Evolutionary conservation across 53 echinoderm and acorn worm species (phyloP), one percentile per base, ranked within the genome.

Genomic region (Hippasteria phrygiana): DNA sequence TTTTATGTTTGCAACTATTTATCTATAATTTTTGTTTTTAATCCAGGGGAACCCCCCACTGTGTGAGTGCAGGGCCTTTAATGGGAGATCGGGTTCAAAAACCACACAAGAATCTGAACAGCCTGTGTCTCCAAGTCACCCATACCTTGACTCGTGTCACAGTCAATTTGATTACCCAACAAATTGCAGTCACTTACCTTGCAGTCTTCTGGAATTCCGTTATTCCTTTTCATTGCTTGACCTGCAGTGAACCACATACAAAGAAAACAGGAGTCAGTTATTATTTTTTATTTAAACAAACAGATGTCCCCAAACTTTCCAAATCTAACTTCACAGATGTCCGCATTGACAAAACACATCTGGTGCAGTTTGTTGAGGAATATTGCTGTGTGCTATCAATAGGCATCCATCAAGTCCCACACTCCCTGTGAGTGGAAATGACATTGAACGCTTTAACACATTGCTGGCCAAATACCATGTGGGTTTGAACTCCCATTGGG

Each of bases 181-280:
- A 42, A 28, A 14, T 31, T 20, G 31, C 27, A 54, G 0, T 28
- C 12, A 65, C 88, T 88, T 35, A 88, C 88, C 77, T 63, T 88
- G 53, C 64, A 45, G 26, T 88, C 75, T 17, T 88, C 77, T 28
- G 59, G 43, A 46, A 77, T 45, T 16, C 88, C 88, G 38, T 88
- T 77, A 47, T 31, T 88, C 38, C 35, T 88, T 51, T 77, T 77
- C 35, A 74, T 64, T 50, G 47, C 36, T 27, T 77, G 67, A 63
- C 78, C 88, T 88, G 69, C 27, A 47, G 48, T 41, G 20, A 72
- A 24, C 27, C 27, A 88, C 6, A 74, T 48, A 73, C 20, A 3
- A 75, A 43, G 24, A 56, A 87, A 87, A n/a, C n/a, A n/a, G n/a
- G n/a, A n/a, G n/a, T n/a, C n/a, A n/a, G n/a, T n/a, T n/a, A n/a